These are phyloP conservation scores for Coptodon bakossiorum DNA, from an alignment of 2,113 vertebrate species.

Conservation along the genomic window DNA sequence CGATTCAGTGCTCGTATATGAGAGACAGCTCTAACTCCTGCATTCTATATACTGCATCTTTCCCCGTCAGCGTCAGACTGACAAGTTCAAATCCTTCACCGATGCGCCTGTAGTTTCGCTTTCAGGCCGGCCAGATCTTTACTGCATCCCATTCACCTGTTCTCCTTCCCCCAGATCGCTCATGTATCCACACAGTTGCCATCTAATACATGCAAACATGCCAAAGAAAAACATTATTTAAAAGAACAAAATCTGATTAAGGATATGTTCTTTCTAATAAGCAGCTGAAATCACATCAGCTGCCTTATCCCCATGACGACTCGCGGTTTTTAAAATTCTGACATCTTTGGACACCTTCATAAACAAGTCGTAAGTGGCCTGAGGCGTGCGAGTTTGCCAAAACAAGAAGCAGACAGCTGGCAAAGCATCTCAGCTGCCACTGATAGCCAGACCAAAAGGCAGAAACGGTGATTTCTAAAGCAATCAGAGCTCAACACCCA, in stretches of 20 bases:
- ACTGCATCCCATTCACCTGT: not conserved
- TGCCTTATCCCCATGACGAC: not conserved
- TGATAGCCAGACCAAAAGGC: constrained; percentile 19
- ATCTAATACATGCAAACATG: not conserved
- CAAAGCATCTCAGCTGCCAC: constrained; percentile 28
- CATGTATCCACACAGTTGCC: not conserved
- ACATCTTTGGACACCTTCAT: constrained; percentile 42
- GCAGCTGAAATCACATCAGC: not conserved
- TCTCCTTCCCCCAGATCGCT: not conserved
- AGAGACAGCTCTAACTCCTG: not conserved
- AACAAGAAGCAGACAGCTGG: constrained; percentile 45
- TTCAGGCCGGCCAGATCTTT: not conserved
- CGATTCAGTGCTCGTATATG: not conserved
- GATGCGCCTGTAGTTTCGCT: not conserved
- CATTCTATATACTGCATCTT: not conserved
- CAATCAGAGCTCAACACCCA: not conserved
- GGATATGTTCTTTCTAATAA: not conserved
- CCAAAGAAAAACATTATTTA: not conserved
- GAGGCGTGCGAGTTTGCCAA: constrained; percentile 24
- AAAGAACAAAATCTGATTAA: not conserved
- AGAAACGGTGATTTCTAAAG: not conserved
- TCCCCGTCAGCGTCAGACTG: not conserved
- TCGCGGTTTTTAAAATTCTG: not conserved
- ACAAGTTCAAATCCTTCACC: not conserved
- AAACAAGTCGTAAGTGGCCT: constrained; percentile 43